Conservation (phyloP, 2,888 invertebrate species). For the Rhagophthalmus giganteus region DNA sequence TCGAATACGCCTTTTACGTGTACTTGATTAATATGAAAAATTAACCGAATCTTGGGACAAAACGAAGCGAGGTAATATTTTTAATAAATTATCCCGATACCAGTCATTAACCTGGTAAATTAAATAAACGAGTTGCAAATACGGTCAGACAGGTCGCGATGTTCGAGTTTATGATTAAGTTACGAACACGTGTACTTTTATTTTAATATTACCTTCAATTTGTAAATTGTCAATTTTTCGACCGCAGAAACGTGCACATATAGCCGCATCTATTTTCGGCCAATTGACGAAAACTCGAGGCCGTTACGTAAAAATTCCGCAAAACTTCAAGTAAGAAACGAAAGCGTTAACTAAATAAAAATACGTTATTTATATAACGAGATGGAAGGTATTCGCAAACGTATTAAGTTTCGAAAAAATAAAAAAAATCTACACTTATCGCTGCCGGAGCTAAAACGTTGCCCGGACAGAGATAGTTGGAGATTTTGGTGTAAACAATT, state of each 20-base stretch:
- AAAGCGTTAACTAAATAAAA: slow-evolving; percentile 16
- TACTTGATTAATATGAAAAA: background rate
- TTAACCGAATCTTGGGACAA: background rate
- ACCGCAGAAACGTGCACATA: slow-evolving; percentile 4
- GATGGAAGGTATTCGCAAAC: slow-evolving; percentile 5
- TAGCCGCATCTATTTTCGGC: no score
- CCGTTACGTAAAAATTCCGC: no score
- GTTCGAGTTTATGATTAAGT: slow-evolving; percentile 25
- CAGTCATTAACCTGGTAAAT: background rate
- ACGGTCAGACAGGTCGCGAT: slow-evolving; percentile 5
- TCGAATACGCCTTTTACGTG: background rate
- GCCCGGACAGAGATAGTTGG: slow-evolving; percentile 1
- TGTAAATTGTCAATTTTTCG: slow-evolving; percentile 29
- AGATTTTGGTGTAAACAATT: background rate
- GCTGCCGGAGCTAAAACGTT: background rate
- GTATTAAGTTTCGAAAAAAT: slow-evolving; percentile 12
- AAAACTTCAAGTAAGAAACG: background rate
- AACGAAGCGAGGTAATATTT: background rate
- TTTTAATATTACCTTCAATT: slow-evolving; percentile 34
- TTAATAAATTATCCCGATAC: background rate
- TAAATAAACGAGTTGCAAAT: slow-evolving; percentile 8
- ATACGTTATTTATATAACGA: slow-evolving; percentile 16
- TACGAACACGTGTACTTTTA: slow-evolving; percentile 32
- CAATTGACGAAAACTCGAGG: no score
- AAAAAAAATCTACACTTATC: background rate